These are phyloP conservation scores for Ricordea florida DNA, from an alignment of 92 coral and sea anemone genomes.

Conservation along the genomic window DNA sequence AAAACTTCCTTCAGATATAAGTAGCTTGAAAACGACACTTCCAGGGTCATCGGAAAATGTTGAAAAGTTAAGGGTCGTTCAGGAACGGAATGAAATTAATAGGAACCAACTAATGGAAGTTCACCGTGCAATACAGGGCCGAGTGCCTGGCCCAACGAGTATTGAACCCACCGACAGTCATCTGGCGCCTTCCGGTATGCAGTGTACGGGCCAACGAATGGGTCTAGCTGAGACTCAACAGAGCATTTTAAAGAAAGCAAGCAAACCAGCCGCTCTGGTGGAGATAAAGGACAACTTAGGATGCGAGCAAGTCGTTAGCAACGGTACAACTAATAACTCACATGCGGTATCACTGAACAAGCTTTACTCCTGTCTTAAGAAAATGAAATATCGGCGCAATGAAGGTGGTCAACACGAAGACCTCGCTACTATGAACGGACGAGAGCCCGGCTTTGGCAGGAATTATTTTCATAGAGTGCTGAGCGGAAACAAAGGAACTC, in stretches of 20 bases:
- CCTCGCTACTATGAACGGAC: constrained; percentile 39
- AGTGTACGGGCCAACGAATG: constrained; percentile 68
- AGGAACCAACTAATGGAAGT: constrained; percentile 18
- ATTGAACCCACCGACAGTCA: background rate
- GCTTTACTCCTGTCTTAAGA: constrained; percentile 78
- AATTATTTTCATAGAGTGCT: constrained; percentile 14
- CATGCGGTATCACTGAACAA: constrained; percentile 66
- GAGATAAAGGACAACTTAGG: constrained; percentile 4
- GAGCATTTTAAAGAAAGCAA: background rate
- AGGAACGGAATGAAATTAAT: constrained; percentile 14
- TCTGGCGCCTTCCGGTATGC: constrained; percentile 51
- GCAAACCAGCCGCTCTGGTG: too few species aligned
- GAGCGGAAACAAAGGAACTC: background rate
- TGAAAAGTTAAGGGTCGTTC: background rate
- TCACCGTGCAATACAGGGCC: constrained; percentile 26
- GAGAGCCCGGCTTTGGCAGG: constrained; percentile 42
- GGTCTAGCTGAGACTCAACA: constrained; percentile 12
- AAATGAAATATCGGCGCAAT: constrained; percentile 66
- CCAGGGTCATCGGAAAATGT: background rate
- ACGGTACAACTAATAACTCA: constrained; percentile 23
- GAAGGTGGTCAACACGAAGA: constrained; percentile 10
- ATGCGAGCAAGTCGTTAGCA: constrained; percentile 35
- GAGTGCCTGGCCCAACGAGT: constrained; percentile 1
- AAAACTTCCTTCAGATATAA: background rate
- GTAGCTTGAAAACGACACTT: background rate